Evolutionary conservation across 2,888 invertebrate genomes (phyloP).

Genomic region (Druceiella hillmani): DNA sequence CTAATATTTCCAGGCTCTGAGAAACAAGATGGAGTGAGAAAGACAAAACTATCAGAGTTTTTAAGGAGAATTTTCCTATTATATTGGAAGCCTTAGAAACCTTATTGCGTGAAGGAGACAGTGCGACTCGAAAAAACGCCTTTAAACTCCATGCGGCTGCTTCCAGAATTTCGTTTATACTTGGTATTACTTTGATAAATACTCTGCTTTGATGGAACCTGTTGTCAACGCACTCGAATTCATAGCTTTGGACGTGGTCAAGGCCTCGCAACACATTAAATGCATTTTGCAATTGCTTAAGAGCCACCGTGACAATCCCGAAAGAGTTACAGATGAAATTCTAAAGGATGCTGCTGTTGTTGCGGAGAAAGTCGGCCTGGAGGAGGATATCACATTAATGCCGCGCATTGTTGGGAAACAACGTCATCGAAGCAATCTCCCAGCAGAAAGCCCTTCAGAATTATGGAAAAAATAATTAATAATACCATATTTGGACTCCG

Average conservation of each 20-base stretch:
- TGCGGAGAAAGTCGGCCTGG: constrained; percentile 23
- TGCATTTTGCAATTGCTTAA: constrained; percentile 16
- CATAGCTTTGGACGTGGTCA: constrained; percentile 22
- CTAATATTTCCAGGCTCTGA: constrained; percentile 26
- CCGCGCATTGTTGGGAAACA: constrained; percentile 22
- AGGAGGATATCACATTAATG: no score
- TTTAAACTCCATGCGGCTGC: constrained; percentile 25
- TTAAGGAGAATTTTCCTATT: constrained; percentile 24
- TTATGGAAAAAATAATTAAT: constrained; percentile 25
- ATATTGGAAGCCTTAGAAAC: constrained; percentile 21
- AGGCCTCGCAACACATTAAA: constrained; percentile 20
- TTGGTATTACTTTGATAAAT: constrained; percentile 25
- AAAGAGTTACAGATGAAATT: constrained; percentile 23
- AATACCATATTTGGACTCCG: constrained; percentile 27
- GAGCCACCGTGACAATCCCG: constrained; percentile 21
- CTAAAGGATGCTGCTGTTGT: constrained; percentile 21
- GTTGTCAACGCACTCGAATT: constrained; percentile 25
- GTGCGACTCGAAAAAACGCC: constrained; percentile 22
- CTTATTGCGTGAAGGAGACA: constrained; percentile 22
- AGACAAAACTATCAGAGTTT: constrained; percentile 23
- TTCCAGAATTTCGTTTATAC: no score
- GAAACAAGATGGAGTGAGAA: no score
- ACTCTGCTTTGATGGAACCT: constrained; percentile 25
- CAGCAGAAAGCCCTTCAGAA: constrained; percentile 23
- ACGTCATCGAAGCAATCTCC: constrained; percentile 26